Percentiles rank a stretch among this genome's conserved stretches.
phyloP scores from a whole-genome alignment of 2,113 vertebrate genomes.

The Silurus glanis region DNA sequence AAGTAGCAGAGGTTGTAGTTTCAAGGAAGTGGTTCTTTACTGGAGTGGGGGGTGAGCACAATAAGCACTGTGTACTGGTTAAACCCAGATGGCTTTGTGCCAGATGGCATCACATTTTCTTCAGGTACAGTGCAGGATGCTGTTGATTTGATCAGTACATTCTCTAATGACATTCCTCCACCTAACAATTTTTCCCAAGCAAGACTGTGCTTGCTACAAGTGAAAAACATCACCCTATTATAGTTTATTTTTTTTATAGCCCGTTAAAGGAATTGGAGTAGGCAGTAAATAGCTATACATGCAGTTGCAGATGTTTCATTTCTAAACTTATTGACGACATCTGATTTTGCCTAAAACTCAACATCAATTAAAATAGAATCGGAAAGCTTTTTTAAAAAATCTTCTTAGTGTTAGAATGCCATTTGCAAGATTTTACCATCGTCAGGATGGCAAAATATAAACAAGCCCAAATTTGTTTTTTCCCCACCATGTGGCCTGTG shows the following conservation, averaged over 20 bases:
- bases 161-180: constrained; percentile 14
- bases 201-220: constrained; percentile 65
- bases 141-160: constrained; percentile 55
- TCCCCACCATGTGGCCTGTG: not conserved
- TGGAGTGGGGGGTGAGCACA: constrained; percentile 54
- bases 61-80: constrained; percentile 63
- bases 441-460: constrained; percentile 8
- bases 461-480: not conserved
- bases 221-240: constrained; percentile 35
- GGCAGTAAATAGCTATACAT: constrained; percentile 41
- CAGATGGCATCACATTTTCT: constrained; percentile 54
- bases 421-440: not conserved
- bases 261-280: constrained; percentile 51
- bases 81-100: constrained; percentile 58
- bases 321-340: not conserved
- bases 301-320: not conserved
- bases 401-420: too few species aligned
- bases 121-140: constrained; percentile 26
- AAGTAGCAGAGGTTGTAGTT: not conserved
- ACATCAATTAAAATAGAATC: not conserved
- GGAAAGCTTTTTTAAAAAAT: not conserved
- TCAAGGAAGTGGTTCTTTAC: constrained; percentile 22
- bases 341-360: not conserved
- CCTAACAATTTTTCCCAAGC: constrained; percentile 53
- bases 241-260: constrained; percentile 11